A percentile compares a stretch with the other conserved stretches of the same genome.
Conservation (phyloP, 2,888 invertebrate genomes). For the Nycteola revayana region DNA sequence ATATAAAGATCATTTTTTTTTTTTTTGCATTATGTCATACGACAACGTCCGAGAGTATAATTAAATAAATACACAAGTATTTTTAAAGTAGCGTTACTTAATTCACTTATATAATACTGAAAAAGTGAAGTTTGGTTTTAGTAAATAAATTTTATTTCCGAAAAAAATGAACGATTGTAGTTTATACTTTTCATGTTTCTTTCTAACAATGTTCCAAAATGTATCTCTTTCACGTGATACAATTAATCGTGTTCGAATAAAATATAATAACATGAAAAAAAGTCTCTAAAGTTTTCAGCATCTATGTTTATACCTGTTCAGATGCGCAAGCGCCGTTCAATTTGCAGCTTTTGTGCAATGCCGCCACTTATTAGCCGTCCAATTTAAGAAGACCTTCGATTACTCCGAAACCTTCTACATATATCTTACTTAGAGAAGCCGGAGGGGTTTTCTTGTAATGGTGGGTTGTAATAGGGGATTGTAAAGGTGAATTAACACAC, state of each 20-base stretch:
- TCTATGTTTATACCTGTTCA: conserved; percentile 17
- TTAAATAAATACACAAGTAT: no score
- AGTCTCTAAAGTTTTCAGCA: neutral
- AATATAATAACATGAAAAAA: no score
- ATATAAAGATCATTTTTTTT: no score
- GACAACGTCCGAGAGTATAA: no score
- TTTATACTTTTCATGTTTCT: no score
- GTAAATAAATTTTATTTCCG: no score
- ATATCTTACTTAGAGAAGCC: conserved; percentile 9
- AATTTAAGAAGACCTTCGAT: conserved; percentile 10
- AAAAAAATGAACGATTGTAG: no score
- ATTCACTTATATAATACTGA: no score
- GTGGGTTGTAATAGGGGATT: conserved; percentile 38
- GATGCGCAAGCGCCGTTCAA: conserved; percentile 47
- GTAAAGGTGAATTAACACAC: conserved; percentile 46
- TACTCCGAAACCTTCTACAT: neutral
- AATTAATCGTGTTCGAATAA: neutral
- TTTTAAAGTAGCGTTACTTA: no score
- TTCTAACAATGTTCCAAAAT: neutral
- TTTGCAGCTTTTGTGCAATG: conserved; percentile 46
- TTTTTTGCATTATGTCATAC: no score
- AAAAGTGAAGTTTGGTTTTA: no score
- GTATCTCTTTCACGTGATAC: neutral
- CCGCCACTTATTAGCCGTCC: conserved; percentile 38
- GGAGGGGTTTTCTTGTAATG: conserved; percentile 12